A percentile compares a stretch with the other conserved stretches of the same genome.
phyloP scores from a whole-genome alignment of 2,888 invertebrate genomes.

The Prosopocoilus inquinatus region DNA sequence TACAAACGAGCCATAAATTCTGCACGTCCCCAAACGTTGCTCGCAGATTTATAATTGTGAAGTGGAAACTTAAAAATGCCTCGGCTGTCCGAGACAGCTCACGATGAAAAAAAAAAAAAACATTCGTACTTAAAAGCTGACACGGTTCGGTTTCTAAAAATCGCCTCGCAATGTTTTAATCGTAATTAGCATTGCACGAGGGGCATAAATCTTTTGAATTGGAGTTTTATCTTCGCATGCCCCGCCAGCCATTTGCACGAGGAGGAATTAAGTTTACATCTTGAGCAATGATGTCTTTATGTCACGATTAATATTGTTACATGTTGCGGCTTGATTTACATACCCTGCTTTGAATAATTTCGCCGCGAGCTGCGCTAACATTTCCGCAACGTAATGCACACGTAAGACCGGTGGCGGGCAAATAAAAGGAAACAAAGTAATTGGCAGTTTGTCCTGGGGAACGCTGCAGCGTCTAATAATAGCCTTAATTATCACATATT shows the following conservation, averaged over 20 bases:
- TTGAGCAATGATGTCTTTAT: conserved; percentile 10
- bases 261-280: conserved; percentile 6
- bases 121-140: too few species aligned
- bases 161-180: too few species aligned
- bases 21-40: background rate
- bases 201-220: too few species aligned
- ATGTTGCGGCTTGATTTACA: conserved; percentile 7
- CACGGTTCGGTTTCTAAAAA: too few species aligned
- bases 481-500: background rate
- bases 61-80: conserved; percentile 1
- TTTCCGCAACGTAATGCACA: background rate
- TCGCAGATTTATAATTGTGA: background rate
- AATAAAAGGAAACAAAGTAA: conserved; percentile 3
- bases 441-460: background rate
- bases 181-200: too few species aligned
- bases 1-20: background rate
- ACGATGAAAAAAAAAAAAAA: too few species aligned
- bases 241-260: background rate
- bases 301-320: conserved; percentile 10
- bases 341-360: conserved; percentile 3
- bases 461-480: background rate
- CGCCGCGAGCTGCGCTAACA: background rate
- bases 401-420: background rate
- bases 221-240: background rate
- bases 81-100: too few species aligned